phyloP scores from a whole-genome alignment of 1,140 invertebrate genomes.

The Drosophila varians region DNA sequence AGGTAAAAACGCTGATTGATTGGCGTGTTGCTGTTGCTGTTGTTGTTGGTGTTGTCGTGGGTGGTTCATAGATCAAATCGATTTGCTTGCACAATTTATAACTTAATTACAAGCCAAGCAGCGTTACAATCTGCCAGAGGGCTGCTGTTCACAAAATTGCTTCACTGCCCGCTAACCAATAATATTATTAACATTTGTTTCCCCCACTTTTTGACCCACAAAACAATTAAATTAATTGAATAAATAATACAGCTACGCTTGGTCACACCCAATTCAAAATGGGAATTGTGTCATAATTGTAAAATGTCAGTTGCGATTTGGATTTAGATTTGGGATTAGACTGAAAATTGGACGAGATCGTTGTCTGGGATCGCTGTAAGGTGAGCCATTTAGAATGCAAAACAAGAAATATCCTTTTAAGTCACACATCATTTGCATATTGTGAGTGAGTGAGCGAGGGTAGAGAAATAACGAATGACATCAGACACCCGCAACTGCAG shows the following conservation, averaged over 20 bases:
- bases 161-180: too few species aligned
- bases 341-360: slow-evolving; percentile 4
- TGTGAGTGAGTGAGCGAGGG: too few species aligned
- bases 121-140: slow-evolving; percentile 64
- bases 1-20: slow-evolving; percentile 44
- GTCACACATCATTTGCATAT: slow-evolving; percentile 65
- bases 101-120: slow-evolving; percentile 75
- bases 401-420: slow-evolving; percentile 69
- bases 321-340: slow-evolving; percentile 13
- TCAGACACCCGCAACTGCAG: slow-evolving; percentile 71
- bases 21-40: slow-evolving; percentile 19
- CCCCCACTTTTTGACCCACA: slow-evolving; percentile 61
- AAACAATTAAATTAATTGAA: slow-evolving; percentile 58
- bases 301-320: slow-evolving; percentile 34
- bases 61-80: slow-evolving; percentile 64
- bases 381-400: slow-evolving; percentile 47
- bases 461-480: slow-evolving; percentile 52
- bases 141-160: slow-evolving; percentile 55
- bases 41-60: slow-evolving; percentile 36
- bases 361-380: slow-evolving; percentile 11
- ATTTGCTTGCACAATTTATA: slow-evolving; percentile 69
- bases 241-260: slow-evolving; percentile 19
- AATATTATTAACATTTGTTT: slow-evolving; percentile 24
- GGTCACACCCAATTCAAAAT: slow-evolving; percentile 30
- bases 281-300: slow-evolving; percentile 68